Evolutionary conservation across 2,797 vertebrate species (phyloP).

Genomic region (Sebastes aleutianus): DNA sequence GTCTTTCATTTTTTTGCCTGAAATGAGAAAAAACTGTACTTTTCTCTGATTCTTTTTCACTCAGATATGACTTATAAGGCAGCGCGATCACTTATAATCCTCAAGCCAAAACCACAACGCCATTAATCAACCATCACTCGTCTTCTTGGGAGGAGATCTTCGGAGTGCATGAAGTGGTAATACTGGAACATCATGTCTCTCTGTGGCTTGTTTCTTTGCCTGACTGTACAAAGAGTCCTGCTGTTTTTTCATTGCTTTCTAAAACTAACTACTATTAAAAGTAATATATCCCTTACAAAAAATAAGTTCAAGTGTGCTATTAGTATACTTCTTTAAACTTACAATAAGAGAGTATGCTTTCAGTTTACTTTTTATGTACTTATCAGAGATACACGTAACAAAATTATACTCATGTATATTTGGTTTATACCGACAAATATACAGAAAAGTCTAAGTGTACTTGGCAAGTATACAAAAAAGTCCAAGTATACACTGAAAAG

Average conservation of each 20-base stretch:
- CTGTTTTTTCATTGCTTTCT: neutral
- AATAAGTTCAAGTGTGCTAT: no score
- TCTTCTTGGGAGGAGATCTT: neutral
- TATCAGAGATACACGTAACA: no score
- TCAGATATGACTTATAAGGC: neutral
- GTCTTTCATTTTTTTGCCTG: neutral
- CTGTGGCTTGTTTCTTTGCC: neutral
- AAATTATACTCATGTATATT: rapidly evolving
- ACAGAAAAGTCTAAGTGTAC: no score
- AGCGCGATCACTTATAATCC: neutral
- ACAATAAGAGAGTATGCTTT: no score
- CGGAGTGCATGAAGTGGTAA: neutral
- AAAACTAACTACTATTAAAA: neutral
- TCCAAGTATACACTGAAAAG: no score
- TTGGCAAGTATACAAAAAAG: no score
- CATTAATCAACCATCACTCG: conserved; percentile 3
- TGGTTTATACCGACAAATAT: no score
- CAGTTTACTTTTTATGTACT: no score
- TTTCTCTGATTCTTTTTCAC: neutral
- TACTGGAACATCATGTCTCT: neutral
- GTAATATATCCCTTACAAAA: neutral
- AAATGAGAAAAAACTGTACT: neutral
- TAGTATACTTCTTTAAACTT: no score
- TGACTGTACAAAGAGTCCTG: neutral
- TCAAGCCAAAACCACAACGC: conserved; percentile 9